phyloP scores from a whole-genome alignment of 2,888 invertebrate genomes.

The Hetaerina titia region DNA sequence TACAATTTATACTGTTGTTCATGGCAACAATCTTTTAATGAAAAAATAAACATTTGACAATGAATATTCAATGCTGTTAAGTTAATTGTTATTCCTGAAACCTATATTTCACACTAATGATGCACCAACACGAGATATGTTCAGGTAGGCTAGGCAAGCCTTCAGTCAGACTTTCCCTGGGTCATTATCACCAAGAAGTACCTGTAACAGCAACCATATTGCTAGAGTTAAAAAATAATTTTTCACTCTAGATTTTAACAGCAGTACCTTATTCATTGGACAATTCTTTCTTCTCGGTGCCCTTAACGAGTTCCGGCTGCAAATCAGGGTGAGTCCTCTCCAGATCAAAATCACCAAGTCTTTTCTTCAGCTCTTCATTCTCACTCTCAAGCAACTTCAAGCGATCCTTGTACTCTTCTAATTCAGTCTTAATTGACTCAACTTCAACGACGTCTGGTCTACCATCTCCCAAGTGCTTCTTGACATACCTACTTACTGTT shows the following conservation, averaged over 20 bases:
- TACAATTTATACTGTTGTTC: slow-evolving; percentile 49
- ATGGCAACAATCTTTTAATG: background rate
- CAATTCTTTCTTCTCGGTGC: background rate
- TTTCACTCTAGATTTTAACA: background rate
- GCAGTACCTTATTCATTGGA: background rate
- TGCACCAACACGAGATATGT: slow-evolving; percentile 21
- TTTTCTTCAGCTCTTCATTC: slow-evolving; percentile 73
- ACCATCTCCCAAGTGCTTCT: slow-evolving; percentile 78
- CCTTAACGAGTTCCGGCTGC: background rate
- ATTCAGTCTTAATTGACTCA: slow-evolving; percentile 78
- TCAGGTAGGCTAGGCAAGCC: background rate
- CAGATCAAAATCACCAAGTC: background rate
- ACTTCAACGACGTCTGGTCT: slow-evolving; percentile 76
- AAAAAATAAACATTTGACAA: slow-evolving; percentile 65
- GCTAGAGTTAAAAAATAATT: background rate
- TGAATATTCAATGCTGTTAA: slow-evolving; percentile 5
- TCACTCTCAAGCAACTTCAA: slow-evolving; percentile 83
- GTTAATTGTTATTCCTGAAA: slow-evolving; percentile 35
- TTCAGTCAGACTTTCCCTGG: background rate
- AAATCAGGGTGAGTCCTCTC: background rate
- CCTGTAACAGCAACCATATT: background rate
- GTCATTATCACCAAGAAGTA: background rate
- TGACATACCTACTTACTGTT: slow-evolving; percentile 77
- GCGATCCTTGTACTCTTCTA: slow-evolving; percentile 81
- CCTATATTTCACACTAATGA: background rate